Conservation (phyloP, 2,113 vertebrate species). For the Etia nguti region DNA sequence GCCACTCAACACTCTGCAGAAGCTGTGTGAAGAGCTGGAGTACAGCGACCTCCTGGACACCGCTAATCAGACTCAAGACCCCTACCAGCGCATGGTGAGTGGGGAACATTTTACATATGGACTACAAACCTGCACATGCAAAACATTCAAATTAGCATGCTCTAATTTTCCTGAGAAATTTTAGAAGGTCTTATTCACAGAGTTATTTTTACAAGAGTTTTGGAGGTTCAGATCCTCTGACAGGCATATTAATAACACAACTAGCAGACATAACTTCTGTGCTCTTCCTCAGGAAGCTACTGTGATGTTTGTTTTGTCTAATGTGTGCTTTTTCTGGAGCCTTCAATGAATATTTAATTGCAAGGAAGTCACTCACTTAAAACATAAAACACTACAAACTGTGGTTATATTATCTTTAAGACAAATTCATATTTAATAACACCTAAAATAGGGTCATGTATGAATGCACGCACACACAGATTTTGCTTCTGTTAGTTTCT, state of each 20-base stretch:
- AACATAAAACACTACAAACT: not conserved
- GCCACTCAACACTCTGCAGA: conserved; percentile 91
- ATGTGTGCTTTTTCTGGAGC: not conserved
- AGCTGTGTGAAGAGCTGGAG: conserved; percentile 94
- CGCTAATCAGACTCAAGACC: conserved; percentile 74
- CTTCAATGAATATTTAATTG: not conserved
- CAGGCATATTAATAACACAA: not conserved
- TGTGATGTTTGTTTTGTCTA: not conserved
- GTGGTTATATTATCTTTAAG: not conserved
- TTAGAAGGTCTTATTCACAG: not conserved
- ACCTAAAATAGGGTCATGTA: not conserved
- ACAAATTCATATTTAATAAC: not conserved
- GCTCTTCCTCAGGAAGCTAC: not conserved
- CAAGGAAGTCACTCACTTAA: not conserved
- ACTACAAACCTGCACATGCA: not conserved
- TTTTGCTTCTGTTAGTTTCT: not conserved
- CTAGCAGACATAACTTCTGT: not conserved
- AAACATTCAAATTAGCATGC: not conserved
- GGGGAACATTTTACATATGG: not conserved
- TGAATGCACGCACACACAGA: not conserved
- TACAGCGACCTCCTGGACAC: conserved; percentile 91
- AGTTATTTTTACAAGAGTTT: not conserved
- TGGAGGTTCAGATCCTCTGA: not conserved
- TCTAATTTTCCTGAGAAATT: not conserved
- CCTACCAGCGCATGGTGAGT: conserved; percentile 88